Conservation (phyloP, 2,113 vertebrate genomes). For the Hystrix brachyura region DNA sequence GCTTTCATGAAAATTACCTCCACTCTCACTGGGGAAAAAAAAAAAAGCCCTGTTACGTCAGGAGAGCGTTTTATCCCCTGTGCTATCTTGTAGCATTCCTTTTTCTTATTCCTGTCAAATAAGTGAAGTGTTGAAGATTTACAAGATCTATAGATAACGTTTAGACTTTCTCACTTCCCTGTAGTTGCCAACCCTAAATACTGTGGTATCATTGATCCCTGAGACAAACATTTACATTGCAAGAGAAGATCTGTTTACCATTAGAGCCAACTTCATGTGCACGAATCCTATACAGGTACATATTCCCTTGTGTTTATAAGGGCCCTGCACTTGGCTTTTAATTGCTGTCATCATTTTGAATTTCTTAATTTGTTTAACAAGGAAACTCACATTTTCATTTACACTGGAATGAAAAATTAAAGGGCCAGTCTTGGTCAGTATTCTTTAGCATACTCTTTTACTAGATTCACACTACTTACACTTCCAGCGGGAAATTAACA, state of each 20-base stretch:
- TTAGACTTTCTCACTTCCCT: not conserved
- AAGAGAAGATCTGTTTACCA: not conserved
- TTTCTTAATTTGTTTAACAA: not conserved
- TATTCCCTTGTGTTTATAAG: not conserved
- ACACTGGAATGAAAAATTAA: not conserved
- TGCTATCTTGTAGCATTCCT: not conserved
- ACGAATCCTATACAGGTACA: not conserved
- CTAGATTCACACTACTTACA: not conserved
- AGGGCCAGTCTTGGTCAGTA: not conserved
- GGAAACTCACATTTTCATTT: not conserved
- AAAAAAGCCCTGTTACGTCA: not conserved
- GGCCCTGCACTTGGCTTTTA: not conserved
- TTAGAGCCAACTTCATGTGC: not conserved
- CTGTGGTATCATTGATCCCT: not conserved
- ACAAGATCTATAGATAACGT: not conserved
- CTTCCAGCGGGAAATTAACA: not conserved
- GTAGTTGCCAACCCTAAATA: not conserved
- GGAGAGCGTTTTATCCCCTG: not conserved
- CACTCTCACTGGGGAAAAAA: not conserved
- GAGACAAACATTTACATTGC: not conserved
- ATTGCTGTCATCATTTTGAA: not conserved
- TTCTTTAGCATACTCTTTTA: not conserved
- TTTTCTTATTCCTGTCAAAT: slow-evolving; percentile 22
- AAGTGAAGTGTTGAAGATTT: not conserved
- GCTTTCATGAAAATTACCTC: not conserved